Evolutionary conservation across 2,797 vertebrate species (phyloP), one percentile per base, ranked within the genome.

Genomic region (Pangasius krempfi): DNA sequence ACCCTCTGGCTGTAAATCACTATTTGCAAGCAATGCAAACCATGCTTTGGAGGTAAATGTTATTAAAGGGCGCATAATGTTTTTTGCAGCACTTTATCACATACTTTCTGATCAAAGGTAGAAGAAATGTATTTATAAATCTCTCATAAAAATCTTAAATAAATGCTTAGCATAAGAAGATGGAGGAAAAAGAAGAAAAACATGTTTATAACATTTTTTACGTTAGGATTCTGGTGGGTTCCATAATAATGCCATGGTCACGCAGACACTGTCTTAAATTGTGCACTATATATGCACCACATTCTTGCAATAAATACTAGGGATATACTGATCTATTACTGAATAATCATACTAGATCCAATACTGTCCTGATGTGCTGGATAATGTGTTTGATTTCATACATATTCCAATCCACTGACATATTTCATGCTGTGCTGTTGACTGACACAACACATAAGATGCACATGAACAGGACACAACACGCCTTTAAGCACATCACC

Each of bases 21-120:
- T 16, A 54, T 78, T 78, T 78, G 75, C 78, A 80, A 12, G 9
- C 37, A 80, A 80, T 58, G 52, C 78, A 80, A 80, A 80, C 30
- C 54, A 80, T 52, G 13, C 27, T 13, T 30, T 18, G 13, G 47
- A 52, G 2, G 27, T 78, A 52, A 76, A n/a, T 50, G 47, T 18
- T 27, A 78, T 52, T 30, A 18, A 18, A 16, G 27, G 47, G 47
- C 44, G 52, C 47, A 4, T 27, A 14, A 50, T 5, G 2, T 73
- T 44, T 47, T 44, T 73, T 44, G 37, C 20, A 2, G 70, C 44
- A 73, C 70, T 22, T 44, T 44, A 25, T 25, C 3, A 18, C 40
- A 73, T 73, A 7, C 40, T 47, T 54, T 54, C 16, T 18, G 47
- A 8, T 78, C 27, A 13, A 47, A 78, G 13, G 7, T 50, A 76